phyloP scores from a whole-genome alignment of 2,888 invertebrate species.

The Eupithecia abbreviata region DNA sequence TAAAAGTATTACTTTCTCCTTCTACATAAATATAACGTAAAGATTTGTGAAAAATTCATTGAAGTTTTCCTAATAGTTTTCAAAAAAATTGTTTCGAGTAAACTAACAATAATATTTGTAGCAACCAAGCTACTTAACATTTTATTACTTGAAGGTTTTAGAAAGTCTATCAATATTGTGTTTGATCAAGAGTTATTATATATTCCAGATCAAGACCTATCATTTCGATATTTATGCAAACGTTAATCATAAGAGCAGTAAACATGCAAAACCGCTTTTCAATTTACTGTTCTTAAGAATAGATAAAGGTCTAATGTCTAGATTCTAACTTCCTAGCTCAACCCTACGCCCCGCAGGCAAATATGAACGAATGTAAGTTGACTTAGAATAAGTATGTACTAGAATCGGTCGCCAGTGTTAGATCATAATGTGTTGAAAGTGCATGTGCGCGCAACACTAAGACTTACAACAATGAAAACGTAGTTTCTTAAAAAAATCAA shows the following conservation, averaged over 20 bases:
- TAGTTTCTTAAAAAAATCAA: slow-evolving; percentile 54
- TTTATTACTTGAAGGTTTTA: slow-evolving; percentile 15
- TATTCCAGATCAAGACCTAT: slow-evolving; percentile 26
- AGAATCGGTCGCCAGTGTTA: slow-evolving; percentile 83
- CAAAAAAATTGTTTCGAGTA: not conserved
- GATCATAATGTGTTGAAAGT: slow-evolving; percentile 84
- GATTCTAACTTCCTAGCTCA: slow-evolving; percentile 70
- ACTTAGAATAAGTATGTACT: slow-evolving; percentile 85
- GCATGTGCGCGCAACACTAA: slow-evolving; percentile 78
- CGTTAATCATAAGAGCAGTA: slow-evolving; percentile 25
- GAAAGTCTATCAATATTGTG: slow-evolving; percentile 30
- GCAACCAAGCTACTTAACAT: not conserved
- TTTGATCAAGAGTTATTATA: slow-evolving; percentile 18
- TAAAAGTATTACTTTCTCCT: not conserved
- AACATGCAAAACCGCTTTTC: slow-evolving; percentile 29
- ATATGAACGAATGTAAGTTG: slow-evolving; percentile 85
- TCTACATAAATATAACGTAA: not conserved
- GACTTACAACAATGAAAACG: slow-evolving; percentile 73
- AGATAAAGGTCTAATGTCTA: slow-evolving; percentile 41
- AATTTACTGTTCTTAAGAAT: slow-evolving; percentile 29
- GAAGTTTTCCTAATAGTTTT: not conserved
- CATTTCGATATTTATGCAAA: slow-evolving; percentile 23
- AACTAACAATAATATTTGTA: not conserved
- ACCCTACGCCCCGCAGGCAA: slow-evolving; percentile 83
- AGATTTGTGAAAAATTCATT: not conserved